A percentile compares a stretch with the other conserved stretches of the same genome.
These are phyloP conservation scores for Falco berigora DNA, from an alignment of 2,797 vertebrate genomes.

Conservation along the genomic window DNA sequence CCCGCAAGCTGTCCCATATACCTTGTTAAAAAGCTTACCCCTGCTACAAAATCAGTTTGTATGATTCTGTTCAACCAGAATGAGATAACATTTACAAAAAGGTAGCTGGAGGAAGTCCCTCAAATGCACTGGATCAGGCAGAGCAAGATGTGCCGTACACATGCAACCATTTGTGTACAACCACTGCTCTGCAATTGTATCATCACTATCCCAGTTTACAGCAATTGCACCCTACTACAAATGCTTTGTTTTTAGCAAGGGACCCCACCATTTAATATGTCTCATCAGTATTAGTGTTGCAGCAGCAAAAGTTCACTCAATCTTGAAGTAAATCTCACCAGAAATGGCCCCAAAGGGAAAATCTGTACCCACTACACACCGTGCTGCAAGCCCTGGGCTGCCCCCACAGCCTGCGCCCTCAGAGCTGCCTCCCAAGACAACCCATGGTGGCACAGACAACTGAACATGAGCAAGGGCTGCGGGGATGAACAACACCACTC, in stretches of 20 bases:
- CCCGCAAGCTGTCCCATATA: not conserved
- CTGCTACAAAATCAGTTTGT: not conserved
- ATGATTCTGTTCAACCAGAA: not conserved
- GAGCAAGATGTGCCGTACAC: not conserved
- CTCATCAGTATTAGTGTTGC: not conserved
- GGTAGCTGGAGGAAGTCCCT: not conserved
- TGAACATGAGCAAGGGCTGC: not conserved
- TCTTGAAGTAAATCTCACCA: not conserved
- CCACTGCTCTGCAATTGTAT: not conserved
- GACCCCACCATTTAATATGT: not conserved
- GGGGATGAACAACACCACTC: accelerated
- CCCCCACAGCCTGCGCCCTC: not conserved
- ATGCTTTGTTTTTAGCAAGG: not conserved
- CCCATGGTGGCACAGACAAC: not conserved
- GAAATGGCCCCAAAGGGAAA: not conserved
- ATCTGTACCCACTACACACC: not conserved
- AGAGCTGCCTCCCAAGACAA: not conserved
- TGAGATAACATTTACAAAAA: not conserved
- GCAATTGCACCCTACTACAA: not conserved
- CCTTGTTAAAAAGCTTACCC: not conserved
- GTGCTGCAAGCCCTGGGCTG: not conserved
- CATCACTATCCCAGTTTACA: not conserved
- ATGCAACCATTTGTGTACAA: not conserved
- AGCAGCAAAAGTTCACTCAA: not conserved
- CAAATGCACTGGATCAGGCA: not conserved